phyloP scores from a whole-genome alignment of 2,113 vertebrate genomes.

The Saguinus imperator region DNA sequence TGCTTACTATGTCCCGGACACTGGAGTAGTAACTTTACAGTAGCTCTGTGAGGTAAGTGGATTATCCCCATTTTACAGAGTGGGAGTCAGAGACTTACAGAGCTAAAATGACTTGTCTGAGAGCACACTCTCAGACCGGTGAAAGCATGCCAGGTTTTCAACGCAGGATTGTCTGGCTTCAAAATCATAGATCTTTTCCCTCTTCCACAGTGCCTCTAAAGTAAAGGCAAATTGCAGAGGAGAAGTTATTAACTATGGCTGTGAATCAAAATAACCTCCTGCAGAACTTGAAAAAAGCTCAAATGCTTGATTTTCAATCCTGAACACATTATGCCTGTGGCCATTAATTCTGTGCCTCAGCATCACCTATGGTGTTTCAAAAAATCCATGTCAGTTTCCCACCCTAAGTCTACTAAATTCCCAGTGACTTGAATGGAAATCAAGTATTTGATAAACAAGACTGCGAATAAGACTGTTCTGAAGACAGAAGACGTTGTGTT shows the following conservation, averaged over 20 bases:
- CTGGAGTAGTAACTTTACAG: not conserved
- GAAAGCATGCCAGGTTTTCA: not conserved
- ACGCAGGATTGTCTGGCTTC: not conserved
- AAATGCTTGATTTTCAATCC: not conserved
- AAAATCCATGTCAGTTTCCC: too few species aligned
- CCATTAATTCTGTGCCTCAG: too few species aligned
- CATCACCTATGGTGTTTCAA: too few species aligned
- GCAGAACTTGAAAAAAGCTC: not conserved
- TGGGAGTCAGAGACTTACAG: not conserved
- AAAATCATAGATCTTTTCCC: not conserved
- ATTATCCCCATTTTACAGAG: slow-evolving; percentile 18
- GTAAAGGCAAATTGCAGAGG: not conserved
- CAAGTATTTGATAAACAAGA: too few species aligned
- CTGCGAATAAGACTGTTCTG: not conserved
- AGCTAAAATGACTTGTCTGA: not conserved
- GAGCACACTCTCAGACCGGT: not conserved
- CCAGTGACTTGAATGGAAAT: too few species aligned
- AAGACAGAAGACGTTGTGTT: not conserved
- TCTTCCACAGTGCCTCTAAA: not conserved
- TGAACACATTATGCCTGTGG: too few species aligned
- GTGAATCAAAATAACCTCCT: not conserved
- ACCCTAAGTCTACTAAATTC: too few species aligned
- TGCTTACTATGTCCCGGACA: not conserved
- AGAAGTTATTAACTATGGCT: not conserved
- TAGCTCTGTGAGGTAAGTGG: not conserved